phyloP scores from a whole-genome alignment of 2,797 vertebrate genomes.

The Chloroceryle amazona region DNA sequence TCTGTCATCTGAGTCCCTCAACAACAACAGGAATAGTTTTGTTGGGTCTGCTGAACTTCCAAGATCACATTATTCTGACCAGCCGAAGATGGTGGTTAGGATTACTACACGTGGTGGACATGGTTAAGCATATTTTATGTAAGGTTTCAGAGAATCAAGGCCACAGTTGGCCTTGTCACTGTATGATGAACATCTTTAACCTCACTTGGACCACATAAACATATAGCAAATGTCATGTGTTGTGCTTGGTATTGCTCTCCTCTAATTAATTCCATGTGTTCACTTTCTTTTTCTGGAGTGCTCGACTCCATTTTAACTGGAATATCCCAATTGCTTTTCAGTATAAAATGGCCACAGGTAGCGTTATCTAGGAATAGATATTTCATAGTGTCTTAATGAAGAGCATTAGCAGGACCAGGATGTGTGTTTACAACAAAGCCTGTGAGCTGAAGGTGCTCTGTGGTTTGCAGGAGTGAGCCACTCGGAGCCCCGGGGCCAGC shows the following conservation, averaged over 20 bases:
- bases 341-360: not conserved
- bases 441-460: not conserved
- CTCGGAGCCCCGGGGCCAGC: not conserved
- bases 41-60: not conserved
- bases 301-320: conserved; percentile 13
- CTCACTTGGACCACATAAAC: not conserved
- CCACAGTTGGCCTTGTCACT: not conserved
- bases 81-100: not conserved
- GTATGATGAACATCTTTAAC: not conserved
- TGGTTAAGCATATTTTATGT: not conserved
- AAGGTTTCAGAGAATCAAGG: not conserved
- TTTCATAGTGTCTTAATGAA: conserved; percentile 34
- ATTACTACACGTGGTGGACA: rapidly evolving
- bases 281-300: not conserved
- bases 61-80: not conserved
- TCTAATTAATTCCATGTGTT: conserved; percentile 18
- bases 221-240: not conserved
- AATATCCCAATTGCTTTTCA: conserved; percentile 16
- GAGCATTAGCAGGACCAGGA: conserved; percentile 11
- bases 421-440: not conserved
- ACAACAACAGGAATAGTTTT: not conserved
- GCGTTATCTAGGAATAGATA: conserved; percentile 23
- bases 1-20: not conserved
- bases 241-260: not conserved
- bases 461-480: not conserved